Percentiles rank a stretch among this genome's conserved stretches.
Evolutionary conservation across 2,113 vertebrate species (phyloP).

Genomic region (Herpailurus yagouaroundi): DNA sequence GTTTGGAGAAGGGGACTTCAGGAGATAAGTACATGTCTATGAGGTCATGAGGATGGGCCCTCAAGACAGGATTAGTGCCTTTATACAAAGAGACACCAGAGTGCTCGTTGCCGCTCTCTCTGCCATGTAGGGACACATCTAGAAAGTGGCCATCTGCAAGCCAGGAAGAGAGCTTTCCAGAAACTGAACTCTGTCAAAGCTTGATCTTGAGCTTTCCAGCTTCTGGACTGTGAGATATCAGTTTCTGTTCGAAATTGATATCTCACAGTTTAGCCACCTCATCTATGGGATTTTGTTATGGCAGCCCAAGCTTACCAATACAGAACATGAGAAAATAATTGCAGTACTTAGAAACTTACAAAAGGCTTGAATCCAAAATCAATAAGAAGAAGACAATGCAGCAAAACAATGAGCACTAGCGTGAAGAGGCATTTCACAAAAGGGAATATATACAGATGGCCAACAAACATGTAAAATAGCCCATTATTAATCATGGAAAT

Average conservation of each 20-base stretch:
- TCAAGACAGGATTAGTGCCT: background rate
- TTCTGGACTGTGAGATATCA: background rate
- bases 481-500: background rate
- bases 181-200: background rate
- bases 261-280: background rate
- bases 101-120: too few species aligned
- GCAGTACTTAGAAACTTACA: background rate
- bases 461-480: background rate
- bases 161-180: background rate
- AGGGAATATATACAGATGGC: background rate
- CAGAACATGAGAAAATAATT: background rate
- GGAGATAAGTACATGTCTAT: background rate
- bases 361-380: background rate
- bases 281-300: background rate
- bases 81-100: background rate
- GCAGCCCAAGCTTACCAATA: background rate
- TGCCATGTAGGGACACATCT: background rate
- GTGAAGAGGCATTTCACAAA: background rate
- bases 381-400: background rate
- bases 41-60: background rate
- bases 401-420: too few species aligned
- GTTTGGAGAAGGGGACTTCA: background rate
- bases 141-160: background rate
- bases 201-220: background rate
- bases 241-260: background rate